Evolutionary conservation across 2,113 vertebrate species (phyloP), one percentile per base, ranked within the genome.

Genomic region (Eleginops maclovinus): DNA sequence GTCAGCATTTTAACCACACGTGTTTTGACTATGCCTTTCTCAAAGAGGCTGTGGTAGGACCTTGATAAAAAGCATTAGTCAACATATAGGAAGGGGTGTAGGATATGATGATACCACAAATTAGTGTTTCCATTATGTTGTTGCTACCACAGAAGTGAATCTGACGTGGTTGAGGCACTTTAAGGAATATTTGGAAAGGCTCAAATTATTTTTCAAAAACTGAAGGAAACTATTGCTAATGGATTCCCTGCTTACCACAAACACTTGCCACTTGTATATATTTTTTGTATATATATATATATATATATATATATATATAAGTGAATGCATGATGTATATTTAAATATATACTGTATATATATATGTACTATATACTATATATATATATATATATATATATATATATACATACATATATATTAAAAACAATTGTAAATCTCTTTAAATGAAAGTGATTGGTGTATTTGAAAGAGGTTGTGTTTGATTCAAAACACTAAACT

Each of bases 11-110:
- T 36, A 72, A 17, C 9, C 19, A 17, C 19, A 19, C 41, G 51
- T 50, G n/a, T 61, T 76, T 51, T 51, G 31, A 55, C 67, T 24
- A 21, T 40, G 51, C 13, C 0, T 66, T 41, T 69, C 56, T 73
- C 50, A 63, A 62, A 54, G 36, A 14, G n/a, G 3, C 28, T 66
- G 54, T 9, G 36, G 26, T n/a, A 44, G 43, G 49, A 58, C 59
- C 28, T 50, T 81, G 46, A 73, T 70, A 16, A 65, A n/a, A 44
- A 47, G 21, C 6, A 12, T 75, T 40, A 56, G 40, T 4, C 78
- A 69, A 40, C 65, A 81, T 14, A 68, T 40, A 47, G 43, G 8
- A 51, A 22, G 24, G 11, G 22, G 17, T 44, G 10, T 40, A 19
- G 9, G 19, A 19, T 41, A 49, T 53, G 41, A 22, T 58, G 7